Evolutionary conservation across 2,113 vertebrate genomes (phyloP).

Genomic region (Atlantisia rogersi): DNA sequence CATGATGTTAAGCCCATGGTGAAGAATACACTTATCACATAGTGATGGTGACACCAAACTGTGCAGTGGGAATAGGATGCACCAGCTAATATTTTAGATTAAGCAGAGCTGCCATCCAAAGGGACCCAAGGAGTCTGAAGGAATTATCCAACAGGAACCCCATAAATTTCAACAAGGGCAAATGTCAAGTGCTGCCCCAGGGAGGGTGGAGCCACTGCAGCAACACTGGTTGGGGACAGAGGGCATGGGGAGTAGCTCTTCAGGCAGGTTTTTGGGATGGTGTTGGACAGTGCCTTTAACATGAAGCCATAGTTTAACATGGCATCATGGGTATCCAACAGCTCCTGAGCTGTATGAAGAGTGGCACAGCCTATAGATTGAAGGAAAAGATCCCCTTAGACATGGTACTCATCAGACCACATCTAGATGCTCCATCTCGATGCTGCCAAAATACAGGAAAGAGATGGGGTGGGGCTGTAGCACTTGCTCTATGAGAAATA

Average conservation of each 20-base stretch:
- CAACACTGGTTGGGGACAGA: neutral
- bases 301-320: neutral
- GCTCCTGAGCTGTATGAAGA: neutral
- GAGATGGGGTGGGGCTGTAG: neutral
- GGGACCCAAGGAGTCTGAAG: neutral
- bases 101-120: neutral
- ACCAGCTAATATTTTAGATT: neutral
- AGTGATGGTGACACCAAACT: neutral
- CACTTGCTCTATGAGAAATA: neutral
- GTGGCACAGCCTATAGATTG: neutral
- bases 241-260: neutral
- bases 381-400: neutral
- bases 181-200: neutral
- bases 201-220: neutral
- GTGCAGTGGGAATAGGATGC: rapidly evolving
- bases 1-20: neutral
- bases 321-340: neutral
- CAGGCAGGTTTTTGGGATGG: neutral
- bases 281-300: neutral
- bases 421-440: neutral
- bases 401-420: neutral
- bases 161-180: neutral
- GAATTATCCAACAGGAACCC: neutral
- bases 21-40: neutral
- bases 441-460: neutral